Conservation (phyloP, 2,888 invertebrate genomes). For the Cerastis rubricosa region DNA sequence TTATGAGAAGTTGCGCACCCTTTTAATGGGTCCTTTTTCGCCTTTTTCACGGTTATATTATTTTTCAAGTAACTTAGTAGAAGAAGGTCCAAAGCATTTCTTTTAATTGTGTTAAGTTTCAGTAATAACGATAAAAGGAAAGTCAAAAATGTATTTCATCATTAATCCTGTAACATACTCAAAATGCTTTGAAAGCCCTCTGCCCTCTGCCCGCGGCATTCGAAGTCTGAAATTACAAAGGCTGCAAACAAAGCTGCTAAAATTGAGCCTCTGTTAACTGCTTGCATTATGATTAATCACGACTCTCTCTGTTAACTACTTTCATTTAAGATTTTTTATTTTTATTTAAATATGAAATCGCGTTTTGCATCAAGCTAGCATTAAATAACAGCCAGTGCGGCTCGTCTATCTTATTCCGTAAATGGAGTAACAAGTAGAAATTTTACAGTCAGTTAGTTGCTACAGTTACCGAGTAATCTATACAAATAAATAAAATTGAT, state of each 20-base stretch:
- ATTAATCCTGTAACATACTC: neutral
- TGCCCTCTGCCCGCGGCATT: too few species aligned
- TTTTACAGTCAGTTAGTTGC: constrained; percentile 77
- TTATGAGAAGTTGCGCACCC: constrained; percentile 42
- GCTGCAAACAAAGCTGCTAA: neutral
- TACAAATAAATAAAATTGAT: too few species aligned
- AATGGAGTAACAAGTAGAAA: constrained; percentile 52
- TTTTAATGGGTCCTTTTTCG: constrained; percentile 28
- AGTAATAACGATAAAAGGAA: too few species aligned
- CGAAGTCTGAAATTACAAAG: neutral
- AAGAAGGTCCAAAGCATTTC: neutral
- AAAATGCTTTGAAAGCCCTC: neutral
- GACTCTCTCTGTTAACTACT: too few species aligned
- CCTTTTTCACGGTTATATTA: neutral
- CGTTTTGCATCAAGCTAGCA: constrained; percentile 13
- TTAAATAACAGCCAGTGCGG: constrained; percentile 44
- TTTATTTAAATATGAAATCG: neutral
- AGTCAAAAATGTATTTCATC: too few species aligned
- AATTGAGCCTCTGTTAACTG: neutral
- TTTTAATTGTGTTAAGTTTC: neutral
- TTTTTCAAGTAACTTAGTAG: neutral
- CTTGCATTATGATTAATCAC: neutral
- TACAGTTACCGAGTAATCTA: constrained; percentile 2
- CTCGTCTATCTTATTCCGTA: constrained; percentile 64
- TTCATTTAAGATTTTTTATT: too few species aligned